Conservation (phyloP, 2,797 vertebrate species). For the Hydrophis major region DNA sequence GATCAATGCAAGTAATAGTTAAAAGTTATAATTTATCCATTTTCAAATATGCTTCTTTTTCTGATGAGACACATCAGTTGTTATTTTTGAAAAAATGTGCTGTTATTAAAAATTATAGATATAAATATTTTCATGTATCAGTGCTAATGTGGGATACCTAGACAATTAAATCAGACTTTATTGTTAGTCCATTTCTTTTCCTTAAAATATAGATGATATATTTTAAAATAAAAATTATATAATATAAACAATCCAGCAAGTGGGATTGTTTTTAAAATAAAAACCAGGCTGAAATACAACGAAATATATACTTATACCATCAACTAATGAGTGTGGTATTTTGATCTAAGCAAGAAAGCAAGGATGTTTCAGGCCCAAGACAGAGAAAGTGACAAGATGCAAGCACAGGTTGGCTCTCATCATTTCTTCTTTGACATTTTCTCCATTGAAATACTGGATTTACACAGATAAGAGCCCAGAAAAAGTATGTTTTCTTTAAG, state of each 20-base stretch:
- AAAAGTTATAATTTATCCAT: constrained; percentile 54
- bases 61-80: constrained; percentile 44
- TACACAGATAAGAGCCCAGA: neutral
- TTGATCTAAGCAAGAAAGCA: neutral
- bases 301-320: neutral
- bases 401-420: neutral
- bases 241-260: neutral
- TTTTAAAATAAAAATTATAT: neutral
- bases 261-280: neutral
- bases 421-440: neutral
- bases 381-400: neutral
- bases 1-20: constrained; percentile 55
- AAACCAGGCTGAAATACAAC: neutral
- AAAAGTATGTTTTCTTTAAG: neutral
- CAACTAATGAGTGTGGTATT: neutral
- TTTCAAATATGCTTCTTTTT: constrained; percentile 38
- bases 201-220: neutral
- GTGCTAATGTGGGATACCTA: neutral
- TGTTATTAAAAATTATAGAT: neutral
- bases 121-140: neutral
- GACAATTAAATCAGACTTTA: neutral
- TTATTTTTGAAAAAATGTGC: constrained; percentile 32
- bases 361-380: neutral
- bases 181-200: neutral
- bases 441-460: neutral